Conservation (phyloP, 92 coral and sea anemone genomes). For the Ricordea florida region DNA sequence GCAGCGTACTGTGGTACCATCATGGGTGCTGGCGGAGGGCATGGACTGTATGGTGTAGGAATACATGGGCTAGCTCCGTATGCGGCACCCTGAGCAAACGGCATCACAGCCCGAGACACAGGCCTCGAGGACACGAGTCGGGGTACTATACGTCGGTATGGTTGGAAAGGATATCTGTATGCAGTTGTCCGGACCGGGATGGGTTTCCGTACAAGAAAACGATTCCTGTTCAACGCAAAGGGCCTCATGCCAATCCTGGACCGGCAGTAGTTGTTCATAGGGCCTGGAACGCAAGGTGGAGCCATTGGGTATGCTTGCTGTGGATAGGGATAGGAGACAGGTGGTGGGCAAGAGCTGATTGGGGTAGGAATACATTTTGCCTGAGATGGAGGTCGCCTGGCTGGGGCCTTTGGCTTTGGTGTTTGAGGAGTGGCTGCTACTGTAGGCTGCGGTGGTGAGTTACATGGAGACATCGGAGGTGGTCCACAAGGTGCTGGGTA, state of each 20-base stretch:
- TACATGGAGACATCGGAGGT: constrained; percentile 2
- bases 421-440: constrained; percentile 38
- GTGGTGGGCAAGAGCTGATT: constrained; percentile 10
- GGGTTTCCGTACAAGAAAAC: constrained; percentile 9
- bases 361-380: constrained; percentile 14
- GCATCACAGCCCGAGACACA: constrained; percentile 37
- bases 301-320: constrained; percentile 26
- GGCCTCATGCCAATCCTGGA: constrained; percentile 13
- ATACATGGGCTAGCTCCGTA: constrained; percentile 49
- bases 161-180: constrained; percentile 26
- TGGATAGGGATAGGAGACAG: constrained; percentile 8
- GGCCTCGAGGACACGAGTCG: constrained; percentile 37
- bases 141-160: constrained; percentile 29
- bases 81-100: constrained; percentile 15
- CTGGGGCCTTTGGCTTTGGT: constrained; percentile 37
- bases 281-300: constrained; percentile 59
- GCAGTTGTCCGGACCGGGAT: not conserved
- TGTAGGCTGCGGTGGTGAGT: constrained; percentile 26
- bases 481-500: constrained; percentile 17
- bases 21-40: constrained; percentile 59
- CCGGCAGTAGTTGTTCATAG: constrained; percentile 40
- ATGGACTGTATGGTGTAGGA: constrained; percentile 50
- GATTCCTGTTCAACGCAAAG: not conserved
- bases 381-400: constrained; percentile 16
- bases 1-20: constrained; percentile 47